Base-by-base conservation (phyloP, 1,140 invertebrate genomes). In the Oncopeltus fasciatus region DNA sequence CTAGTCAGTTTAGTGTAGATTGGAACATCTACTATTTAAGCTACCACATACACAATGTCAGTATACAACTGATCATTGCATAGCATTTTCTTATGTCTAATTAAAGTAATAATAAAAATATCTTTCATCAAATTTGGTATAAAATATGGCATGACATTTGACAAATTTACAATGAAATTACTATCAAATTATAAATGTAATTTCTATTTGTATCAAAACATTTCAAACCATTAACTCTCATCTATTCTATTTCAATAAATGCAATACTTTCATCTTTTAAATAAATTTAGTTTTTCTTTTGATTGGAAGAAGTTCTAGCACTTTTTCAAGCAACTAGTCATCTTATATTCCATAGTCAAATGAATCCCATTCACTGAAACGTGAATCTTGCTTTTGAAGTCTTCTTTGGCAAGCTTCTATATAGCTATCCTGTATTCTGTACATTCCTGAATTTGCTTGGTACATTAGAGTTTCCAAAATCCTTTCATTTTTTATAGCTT, bases 391-490 rank as follows among this genome's bases (percentile, higher is more conserved):
- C 75, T 90, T 90, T 71, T 90, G 83, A 69, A 92, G 76, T 68
- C 85, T 81, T 72, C 86, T 85, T 67, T 90, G 86, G 72, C 89
- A 94, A 63, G 87, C 90, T 74, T 92, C 87, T 65, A 95, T 73
- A 69, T 88, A 90, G 51, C 82, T 83, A 70, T 92, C 89, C 70
- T 93, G 87, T 69, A 94, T 90, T 31, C 90, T 80, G 74, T 92
- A 95, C 78, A 92, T 93, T 18, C 92, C 92, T 1, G 89, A 84
- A 72, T 92, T 92, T 31, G 91, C 90, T 76, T 95, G 92, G 71
- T 86, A 88, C 86, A 93, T 91, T 26, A 95, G 76, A 0, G 92
- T 95, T 73, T 93, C 90, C 63, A 95, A 78, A 64, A 95, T 95
- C 29, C 87, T 79, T 71, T 95, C 90, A 73, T 95, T 92, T 70